phyloP scores from a whole-genome alignment of 2,888 invertebrate genomes.

The Temnothorax unifasciatus region DNA sequence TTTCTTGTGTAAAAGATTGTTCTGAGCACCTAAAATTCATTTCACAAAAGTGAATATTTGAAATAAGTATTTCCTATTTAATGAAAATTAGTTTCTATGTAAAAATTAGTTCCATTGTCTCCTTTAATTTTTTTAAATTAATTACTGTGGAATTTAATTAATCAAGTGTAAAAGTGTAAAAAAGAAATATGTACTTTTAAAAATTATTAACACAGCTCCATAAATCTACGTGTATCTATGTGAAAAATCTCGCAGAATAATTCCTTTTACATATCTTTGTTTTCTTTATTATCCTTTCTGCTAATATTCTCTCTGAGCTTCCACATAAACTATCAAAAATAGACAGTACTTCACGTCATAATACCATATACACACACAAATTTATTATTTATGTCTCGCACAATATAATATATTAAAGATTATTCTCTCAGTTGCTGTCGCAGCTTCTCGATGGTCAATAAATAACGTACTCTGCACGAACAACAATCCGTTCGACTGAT shows the following conservation, averaged over 20 bases:
- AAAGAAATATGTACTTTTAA: neutral
- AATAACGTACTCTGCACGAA: neutral
- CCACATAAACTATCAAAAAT: neutral
- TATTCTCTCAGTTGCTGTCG: neutral
- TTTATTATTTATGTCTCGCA: neutral
- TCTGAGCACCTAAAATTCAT: neutral
- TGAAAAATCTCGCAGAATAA: neutral
- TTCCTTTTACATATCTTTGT: neutral
- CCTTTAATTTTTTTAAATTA: neutral
- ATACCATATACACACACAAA: neutral
- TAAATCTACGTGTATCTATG: neutral
- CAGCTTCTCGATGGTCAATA: slow-evolving; percentile 8
- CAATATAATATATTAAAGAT: slow-evolving; percentile 8
- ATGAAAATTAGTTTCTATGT: neutral
- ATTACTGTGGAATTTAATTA: neutral
- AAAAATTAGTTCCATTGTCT: neutral
- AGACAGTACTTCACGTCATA: neutral
- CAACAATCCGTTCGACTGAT: slow-evolving; percentile 2
- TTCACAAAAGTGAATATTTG: neutral
- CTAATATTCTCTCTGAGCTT: neutral
- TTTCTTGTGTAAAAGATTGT: neutral
- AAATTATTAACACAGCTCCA: slow-evolving; percentile 7
- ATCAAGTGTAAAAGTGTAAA: neutral
- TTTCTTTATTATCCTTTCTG: neutral
- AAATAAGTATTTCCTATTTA: neutral